phyloP scores from a whole-genome alignment of 2,888 invertebrate genomes.

The Apodemia duryi region DNA sequence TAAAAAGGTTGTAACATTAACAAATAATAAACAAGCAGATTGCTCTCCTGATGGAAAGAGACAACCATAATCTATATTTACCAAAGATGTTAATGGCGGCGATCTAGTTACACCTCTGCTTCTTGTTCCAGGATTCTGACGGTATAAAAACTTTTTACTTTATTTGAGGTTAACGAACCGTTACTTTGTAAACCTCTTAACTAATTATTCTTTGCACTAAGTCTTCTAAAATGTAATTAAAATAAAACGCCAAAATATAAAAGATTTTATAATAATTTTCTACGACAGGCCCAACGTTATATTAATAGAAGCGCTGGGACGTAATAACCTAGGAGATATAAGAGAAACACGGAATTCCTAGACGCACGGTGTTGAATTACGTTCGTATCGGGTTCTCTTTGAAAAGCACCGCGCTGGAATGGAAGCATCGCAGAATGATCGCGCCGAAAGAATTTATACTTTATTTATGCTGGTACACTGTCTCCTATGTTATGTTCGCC shows the following conservation, averaged over 20 bases:
- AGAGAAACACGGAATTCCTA: conserved; percentile 54
- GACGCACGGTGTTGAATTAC: conserved; percentile 55
- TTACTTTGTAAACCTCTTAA: too few relatives aligned
- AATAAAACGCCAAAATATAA: conserved; percentile 5
- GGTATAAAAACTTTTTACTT: too few relatives aligned
- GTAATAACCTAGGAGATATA: conserved; percentile 44
- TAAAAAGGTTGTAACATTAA: too few relatives aligned
- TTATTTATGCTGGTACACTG: conserved; percentile 40
- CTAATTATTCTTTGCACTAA: too few relatives aligned
- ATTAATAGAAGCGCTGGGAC: conserved; percentile 41
- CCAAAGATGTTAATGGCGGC: too few relatives aligned
- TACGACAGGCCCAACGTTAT: conserved; percentile 38
- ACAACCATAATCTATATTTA: too few relatives aligned
- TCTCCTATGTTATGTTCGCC: conserved; percentile 42
- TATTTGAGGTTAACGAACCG: too few relatives aligned
- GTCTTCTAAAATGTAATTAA: background rate
- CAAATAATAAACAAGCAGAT: too few relatives aligned
- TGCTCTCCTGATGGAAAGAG: too few relatives aligned
- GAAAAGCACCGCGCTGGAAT: conserved; percentile 52
- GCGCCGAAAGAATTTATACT: conserved; percentile 42
- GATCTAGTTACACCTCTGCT: too few relatives aligned
- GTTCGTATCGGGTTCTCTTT: conserved; percentile 55
- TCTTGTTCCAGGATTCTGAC: too few relatives aligned
- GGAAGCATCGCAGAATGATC: conserved; percentile 41
- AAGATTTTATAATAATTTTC: conserved; percentile 34